Conservation (phyloP, 2,797 vertebrate species). For the Myotis pilosus region DNA sequence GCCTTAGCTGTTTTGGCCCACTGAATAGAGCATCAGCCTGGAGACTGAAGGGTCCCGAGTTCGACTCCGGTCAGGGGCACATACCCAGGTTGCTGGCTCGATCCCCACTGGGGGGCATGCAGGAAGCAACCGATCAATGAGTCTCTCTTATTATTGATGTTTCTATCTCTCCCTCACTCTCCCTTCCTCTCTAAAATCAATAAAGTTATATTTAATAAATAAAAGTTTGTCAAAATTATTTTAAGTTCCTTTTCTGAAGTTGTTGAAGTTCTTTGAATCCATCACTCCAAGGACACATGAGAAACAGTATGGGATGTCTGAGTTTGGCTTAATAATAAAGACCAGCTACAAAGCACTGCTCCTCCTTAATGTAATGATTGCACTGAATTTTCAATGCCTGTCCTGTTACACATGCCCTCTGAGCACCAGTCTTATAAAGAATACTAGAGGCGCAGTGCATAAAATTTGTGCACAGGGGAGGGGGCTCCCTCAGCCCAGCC, state of each 20-base stretch:
- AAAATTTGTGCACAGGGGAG: too few relatives aligned
- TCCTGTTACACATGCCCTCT: not conserved
- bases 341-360: constrained; percentile 41
- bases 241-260: constrained; percentile 68
- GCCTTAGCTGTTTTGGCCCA: not conserved
- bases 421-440: constrained; percentile 29
- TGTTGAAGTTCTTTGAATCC: constrained; percentile 67
- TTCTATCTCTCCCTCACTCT: not conserved
- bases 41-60: not conserved
- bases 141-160: not conserved
- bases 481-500: too few relatives aligned
- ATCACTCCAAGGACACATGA: constrained; percentile 38
- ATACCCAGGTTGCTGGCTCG: not conserved
- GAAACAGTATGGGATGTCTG: constrained; percentile 33
- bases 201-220: too few relatives aligned
- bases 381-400: not conserved
- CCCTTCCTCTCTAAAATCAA: not conserved
- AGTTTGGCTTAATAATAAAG: constrained; percentile 53
- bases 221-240: constrained; percentile 26
- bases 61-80: not conserved
- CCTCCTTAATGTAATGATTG: not conserved
- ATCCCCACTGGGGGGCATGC: not conserved
- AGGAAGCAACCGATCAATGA: not conserved
- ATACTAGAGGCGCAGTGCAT: not conserved
- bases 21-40: not conserved